Evolutionary conservation across 2,797 vertebrate genomes (phyloP).

Genomic region (Ptychadena robeensis): DNA sequence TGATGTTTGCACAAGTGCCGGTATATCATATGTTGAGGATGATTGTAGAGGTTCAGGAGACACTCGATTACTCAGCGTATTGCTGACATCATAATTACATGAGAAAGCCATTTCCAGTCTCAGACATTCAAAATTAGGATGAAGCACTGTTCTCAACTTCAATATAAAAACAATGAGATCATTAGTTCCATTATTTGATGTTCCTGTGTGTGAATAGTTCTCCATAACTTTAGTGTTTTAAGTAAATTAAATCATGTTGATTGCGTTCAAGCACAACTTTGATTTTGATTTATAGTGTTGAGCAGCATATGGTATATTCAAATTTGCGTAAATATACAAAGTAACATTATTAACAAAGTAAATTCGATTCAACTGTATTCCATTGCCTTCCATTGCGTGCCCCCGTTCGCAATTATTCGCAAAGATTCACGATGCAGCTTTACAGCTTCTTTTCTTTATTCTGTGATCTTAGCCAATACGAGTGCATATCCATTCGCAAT

Average conservation of each 20-base stretch:
- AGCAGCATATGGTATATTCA: too few species aligned
- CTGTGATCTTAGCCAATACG: too few species aligned
- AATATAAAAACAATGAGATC: conserved; percentile 37
- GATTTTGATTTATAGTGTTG: too few species aligned
- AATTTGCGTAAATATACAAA: too few species aligned
- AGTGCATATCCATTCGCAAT: too few species aligned
- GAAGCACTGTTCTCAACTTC: conserved; percentile 11
- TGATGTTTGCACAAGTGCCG: not conserved
- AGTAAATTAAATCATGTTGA: not conserved
- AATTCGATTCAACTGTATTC: too few species aligned
- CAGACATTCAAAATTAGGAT: conserved; percentile 3
- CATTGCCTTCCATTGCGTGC: too few species aligned
- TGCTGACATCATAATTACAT: conserved; percentile 33
- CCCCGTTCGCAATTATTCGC: too few species aligned
- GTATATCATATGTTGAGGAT: conserved; percentile 14
- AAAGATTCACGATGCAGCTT: too few species aligned
- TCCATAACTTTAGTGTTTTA: not conserved
- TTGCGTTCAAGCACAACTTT: too few species aligned
- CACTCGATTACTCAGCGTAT: not conserved
- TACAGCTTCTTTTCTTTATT: too few species aligned
- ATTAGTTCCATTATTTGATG: not conserved
- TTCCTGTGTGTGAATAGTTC: not conserved
- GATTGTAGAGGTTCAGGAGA: conserved; percentile 8
- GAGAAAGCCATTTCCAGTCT: conserved; percentile 6
- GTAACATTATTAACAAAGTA: too few species aligned